Percentiles rank a stretch among this genome's conserved stretches.
Evolutionary conservation across 2,888 invertebrate species (phyloP).

Genomic region (Caenorhabditis sp.): DNA sequence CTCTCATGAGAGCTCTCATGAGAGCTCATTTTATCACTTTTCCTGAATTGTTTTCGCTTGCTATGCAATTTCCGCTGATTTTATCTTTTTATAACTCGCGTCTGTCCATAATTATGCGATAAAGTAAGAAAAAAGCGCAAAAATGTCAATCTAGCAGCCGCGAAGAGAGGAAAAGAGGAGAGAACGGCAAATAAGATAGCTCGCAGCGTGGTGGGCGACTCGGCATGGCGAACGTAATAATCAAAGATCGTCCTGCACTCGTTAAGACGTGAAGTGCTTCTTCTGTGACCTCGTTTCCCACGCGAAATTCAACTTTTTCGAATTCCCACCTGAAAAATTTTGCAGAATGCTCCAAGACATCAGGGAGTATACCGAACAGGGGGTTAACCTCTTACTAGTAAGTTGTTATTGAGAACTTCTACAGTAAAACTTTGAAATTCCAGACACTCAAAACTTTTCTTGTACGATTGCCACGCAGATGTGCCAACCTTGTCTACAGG

Average conservation of each 20-base stretch:
- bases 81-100: no score
- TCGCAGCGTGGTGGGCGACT: constrained; percentile 20
- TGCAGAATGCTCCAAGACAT: constrained; percentile 25
- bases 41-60: no score
- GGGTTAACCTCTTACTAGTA: constrained; percentile 19
- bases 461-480: neutral
- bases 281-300: constrained; percentile 1
- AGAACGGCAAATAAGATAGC: constrained; percentile 26
- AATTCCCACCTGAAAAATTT: neutral
- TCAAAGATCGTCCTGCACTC: constrained; percentile 14
- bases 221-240: constrained; percentile 21
- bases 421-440: neutral
- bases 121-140: neutral
- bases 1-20: no score
- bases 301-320: neutral
- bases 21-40: no score
- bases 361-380: constrained; percentile 14
- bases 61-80: no score
- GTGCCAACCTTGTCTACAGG: neutral
- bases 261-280: neutral
- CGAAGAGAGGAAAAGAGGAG: neutral
- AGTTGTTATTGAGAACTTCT: neutral
- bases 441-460: neutral
- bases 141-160: constrained; percentile 1
- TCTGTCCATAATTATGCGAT: neutral